Conservation (phyloP, 2,888 invertebrate species). For the Dolichopus griseipennis region DNA sequence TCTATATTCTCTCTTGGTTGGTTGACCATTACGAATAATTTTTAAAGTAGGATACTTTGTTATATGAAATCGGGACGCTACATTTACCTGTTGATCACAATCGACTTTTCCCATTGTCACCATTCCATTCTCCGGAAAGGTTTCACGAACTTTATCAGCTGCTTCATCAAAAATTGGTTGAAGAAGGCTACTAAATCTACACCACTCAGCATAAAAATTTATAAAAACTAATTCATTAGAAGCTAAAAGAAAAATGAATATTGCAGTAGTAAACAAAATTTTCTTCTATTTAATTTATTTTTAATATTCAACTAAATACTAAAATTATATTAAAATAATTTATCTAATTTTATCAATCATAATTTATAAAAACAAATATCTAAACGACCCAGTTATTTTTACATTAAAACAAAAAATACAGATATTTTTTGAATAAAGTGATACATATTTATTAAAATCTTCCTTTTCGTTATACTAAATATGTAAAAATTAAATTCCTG, state of each 20-base stretch:
- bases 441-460: too few relatives aligned
- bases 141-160: slow-evolving; percentile 66
- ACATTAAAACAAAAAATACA: too few relatives aligned
- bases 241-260: slow-evolving; percentile 66
- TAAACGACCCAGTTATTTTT: too few relatives aligned
- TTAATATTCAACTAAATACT: slow-evolving; percentile 9
- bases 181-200: slow-evolving; percentile 94
- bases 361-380: too few relatives aligned
- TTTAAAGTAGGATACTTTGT: slow-evolving; percentile 98
- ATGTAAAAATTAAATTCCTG: too few relatives aligned
- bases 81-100: slow-evolving; percentile 82
- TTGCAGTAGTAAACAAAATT: slow-evolving; percentile 8
- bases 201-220: slow-evolving; percentile 99
- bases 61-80: slow-evolving; percentile 89
- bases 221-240: slow-evolving; percentile 94
- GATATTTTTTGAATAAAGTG: too few relatives aligned
- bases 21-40: slow-evolving; percentile 80
- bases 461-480: too few relatives aligned
- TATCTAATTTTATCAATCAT: too few relatives aligned
- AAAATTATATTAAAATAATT: background rate
- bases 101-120: slow-evolving; percentile 95
- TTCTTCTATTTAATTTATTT: slow-evolving; percentile 12
- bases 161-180: slow-evolving; percentile 96
- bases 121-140: slow-evolving; percentile 70
- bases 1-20: slow-evolving; percentile 83